Conservation (phyloP, 1,140 invertebrate genomes). For the Drosophila teissieri region DNA sequence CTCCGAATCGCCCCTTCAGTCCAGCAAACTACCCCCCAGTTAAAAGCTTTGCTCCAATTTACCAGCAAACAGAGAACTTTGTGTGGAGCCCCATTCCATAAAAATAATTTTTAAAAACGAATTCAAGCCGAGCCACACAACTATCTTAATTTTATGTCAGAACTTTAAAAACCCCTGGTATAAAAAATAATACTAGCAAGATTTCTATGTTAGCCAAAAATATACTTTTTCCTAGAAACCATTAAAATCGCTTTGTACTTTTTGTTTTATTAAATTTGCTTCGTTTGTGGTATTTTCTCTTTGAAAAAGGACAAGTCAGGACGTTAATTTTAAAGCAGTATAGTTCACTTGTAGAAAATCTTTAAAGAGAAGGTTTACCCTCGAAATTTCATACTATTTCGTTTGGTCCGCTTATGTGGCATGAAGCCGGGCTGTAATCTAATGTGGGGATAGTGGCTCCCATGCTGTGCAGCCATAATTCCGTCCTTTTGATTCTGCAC, state of each 20-base stretch:
- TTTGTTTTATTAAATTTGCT: too few relatives aligned
- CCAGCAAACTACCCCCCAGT: slow-evolving; percentile 39
- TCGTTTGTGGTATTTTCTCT: too few relatives aligned
- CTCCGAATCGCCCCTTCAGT: slow-evolving; percentile 22
- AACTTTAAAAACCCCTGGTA: neutral
- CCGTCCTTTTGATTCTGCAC: slow-evolving; percentile 27
- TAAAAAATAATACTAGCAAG: neutral
- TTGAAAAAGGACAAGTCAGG: too few relatives aligned
- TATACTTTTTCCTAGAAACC: slow-evolving; percentile 10
- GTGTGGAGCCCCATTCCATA: slow-evolving; percentile 13
- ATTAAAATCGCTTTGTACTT: neutral
- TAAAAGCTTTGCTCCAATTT: slow-evolving; percentile 76
- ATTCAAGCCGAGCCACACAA: slow-evolving; percentile 16
- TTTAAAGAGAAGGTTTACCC: neutral
- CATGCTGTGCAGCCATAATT: slow-evolving; percentile 32
- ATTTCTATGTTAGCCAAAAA: slow-evolving; percentile 3
- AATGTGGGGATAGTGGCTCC: neutral
- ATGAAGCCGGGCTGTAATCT: neutral
- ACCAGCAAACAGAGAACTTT: slow-evolving; percentile 50
- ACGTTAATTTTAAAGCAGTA: neutral
- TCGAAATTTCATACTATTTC: neutral
- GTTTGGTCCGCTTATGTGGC: slow-evolving; percentile 8
- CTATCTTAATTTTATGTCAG: slow-evolving; percentile 15
- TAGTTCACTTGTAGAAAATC: neutral
- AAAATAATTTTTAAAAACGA: slow-evolving; percentile 18